Base-by-base conservation (phyloP, 2,888 invertebrate genomes). In the Chirona hameri region DNA sequence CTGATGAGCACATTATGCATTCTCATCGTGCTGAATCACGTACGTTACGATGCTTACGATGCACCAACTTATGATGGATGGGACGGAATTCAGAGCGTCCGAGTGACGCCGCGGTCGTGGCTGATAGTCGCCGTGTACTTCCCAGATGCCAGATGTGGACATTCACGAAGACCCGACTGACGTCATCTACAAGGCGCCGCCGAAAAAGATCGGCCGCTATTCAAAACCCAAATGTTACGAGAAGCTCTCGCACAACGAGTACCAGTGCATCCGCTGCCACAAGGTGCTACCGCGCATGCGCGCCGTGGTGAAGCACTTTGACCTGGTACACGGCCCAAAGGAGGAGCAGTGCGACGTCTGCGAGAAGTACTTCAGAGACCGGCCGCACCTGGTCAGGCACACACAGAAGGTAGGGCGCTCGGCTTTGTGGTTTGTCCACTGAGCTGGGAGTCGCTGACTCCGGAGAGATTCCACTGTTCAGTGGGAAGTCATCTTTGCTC, bases 221-320 rank as follows among this genome's bases (percentile, higher is more conserved):
- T 15, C 27, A 18, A 80, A 80, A 29, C 52, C 80, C 52, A 80
- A 80, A 21, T 12, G 12, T 5, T 80, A 80, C 52, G 52, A 52
- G 52, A 80, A 80, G 80, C 29, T 80, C n/a, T 48, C 52, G 24
- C 9, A 27, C 21, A 52, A 55, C 80, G 52, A 55, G 21, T 80
- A 80, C 80, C 80, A 80, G 52, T 80, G 80, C 29, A 55, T 80
- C 27, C 80, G 80, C 27, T 80, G 80, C 52, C 80, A 27, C 52
- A 80, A 80, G 52, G 18, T 27, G 15, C 21, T 80, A 12, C 80
- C 80, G 80, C 80, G 80, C 29, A 52, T 80, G 80, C 80, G 80
- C 29, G 52, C 80, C 15, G 80, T 80, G 27, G 27, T 18, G n/a
- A 80, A 80, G 29, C 80, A 80, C 80, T 80, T 52, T n/a, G 52